Evolutionary conservation across 2,888 invertebrate species (phyloP).

Genomic region (Anthophora plumipes): DNA sequence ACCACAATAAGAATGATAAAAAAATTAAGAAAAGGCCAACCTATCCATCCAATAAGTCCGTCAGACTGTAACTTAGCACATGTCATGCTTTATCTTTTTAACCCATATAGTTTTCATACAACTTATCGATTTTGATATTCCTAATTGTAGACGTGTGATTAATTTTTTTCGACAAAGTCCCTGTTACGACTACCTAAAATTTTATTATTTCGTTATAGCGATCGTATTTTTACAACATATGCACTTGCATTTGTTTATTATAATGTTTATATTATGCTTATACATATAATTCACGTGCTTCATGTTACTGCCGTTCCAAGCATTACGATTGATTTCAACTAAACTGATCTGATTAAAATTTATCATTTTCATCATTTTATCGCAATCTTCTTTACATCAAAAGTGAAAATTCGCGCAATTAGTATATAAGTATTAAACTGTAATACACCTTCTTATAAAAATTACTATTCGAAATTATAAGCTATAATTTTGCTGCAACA

Average conservation of each 20-base stretch:
- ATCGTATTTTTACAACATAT: conserved; percentile 27
- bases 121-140: conserved; percentile 11
- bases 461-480: background rate
- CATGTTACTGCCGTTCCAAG: too few relatives aligned
- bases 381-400: background rate
- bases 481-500: background rate
- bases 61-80: conserved; percentile 43
- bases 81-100: conserved; percentile 59
- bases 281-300: too few relatives aligned
- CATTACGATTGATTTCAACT: background rate
- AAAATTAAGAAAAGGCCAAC: conserved; percentile 76
- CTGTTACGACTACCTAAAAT: conserved; percentile 8
- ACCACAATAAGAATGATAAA: conserved; percentile 67
- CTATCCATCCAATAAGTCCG: conserved; percentile 69
- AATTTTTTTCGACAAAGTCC: conserved; percentile 32
- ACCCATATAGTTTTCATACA: background rate
- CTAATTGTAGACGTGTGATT: background rate
- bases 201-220: background rate
- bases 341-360: background rate
- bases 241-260: conserved; percentile 31
- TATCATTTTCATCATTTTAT: background rate
- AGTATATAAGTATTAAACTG: conserved; percentile 6
- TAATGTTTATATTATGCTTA: background rate
- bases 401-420: background rate
- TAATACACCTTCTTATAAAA: background rate